Evolutionary conservation across 1,140 invertebrate species (phyloP).

Genomic region (Drosophila dunni): DNA sequence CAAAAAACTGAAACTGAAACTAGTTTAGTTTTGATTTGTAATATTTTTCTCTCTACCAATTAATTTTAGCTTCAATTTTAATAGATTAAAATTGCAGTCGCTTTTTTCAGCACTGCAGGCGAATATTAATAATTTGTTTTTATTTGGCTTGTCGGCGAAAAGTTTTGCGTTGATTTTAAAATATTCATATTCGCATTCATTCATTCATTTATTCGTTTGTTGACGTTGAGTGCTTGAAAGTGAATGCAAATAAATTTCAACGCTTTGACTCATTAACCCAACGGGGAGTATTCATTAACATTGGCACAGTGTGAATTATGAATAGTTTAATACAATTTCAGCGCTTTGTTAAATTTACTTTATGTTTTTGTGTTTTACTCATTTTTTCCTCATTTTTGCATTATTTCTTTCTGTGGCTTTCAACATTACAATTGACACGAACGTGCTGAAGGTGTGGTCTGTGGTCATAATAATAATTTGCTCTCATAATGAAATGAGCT

Average conservation of each 20-base stretch:
- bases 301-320: slow-evolving; percentile 47
- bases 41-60: slow-evolving; percentile 50
- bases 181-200: slow-evolving; percentile 63
- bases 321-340: slow-evolving; percentile 58
- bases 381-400: neutral
- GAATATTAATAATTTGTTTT: slow-evolving; percentile 46
- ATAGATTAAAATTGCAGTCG: slow-evolving; percentile 32
- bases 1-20: slow-evolving; percentile 33
- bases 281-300: slow-evolving; percentile 76
- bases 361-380: slow-evolving; percentile 1
- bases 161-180: slow-evolving; percentile 65
- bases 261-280: slow-evolving; percentile 78
- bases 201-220: slow-evolving; percentile 49
- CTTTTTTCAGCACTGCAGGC: slow-evolving; percentile 20
- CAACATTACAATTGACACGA: slow-evolving; percentile 24
- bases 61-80: slow-evolving; percentile 75
- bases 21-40: slow-evolving; percentile 24
- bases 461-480: slow-evolving; percentile 39
- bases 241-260: slow-evolving; percentile 78
- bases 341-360: slow-evolving; percentile 45
- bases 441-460: slow-evolving; percentile 55
- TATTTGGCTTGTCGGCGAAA: slow-evolving; percentile 32
- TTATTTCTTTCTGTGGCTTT: slow-evolving; percentile 22
- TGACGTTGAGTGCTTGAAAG: slow-evolving; percentile 62
- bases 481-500: slow-evolving; percentile 27